Base-by-base conservation (phyloP, 2,797 vertebrate species). In the Falco biarmicus region DNA sequence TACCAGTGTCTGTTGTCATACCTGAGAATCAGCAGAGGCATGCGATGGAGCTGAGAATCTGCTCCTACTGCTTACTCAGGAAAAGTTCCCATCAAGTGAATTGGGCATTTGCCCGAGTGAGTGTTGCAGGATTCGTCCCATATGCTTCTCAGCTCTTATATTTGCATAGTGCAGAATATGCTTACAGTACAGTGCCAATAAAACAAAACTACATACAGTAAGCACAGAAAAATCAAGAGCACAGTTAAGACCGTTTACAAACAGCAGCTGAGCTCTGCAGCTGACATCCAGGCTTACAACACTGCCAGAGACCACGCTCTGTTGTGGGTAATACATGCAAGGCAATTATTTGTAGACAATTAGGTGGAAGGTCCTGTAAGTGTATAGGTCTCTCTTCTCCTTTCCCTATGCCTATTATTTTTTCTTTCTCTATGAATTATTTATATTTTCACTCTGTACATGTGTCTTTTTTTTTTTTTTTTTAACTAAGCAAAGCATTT, bases 181-280 rank as follows among this genome's bases (percentile, higher is more conserved):
- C 95, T 96, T 97, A 89, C 70, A 78, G 90, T 87, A 92, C n/a
- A 73, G 75, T 93, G 92, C 95, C 96, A 93, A 60, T 97, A 96
- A 96, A 95, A 94, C 89, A 95, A 94, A 97, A 84, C 95, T 76
- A 92, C 93, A 92, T 96, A 95, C 91, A 84, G 96, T 97, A 94
- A 97, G 97, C 87, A 86, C 92, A 90, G 73, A 93, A 95, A 95
- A 98, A 98, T 94, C 96, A 96, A 95, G 95, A 96, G 78, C 92
- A 93, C 93, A 95, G 97, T 97, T 96, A 91, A 95, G 90, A 89
- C 89, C 93, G 95, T 96, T 98, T 97, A 89, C 95, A 95, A 95
- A 97, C 70, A 94, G 96, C 94, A 96, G 96, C 93, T 96, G 96
- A 97, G 90, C 76, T 86, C 92, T 74, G 80, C 92, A 89, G 92